Percentiles rank a stretch among this genome's conserved stretches.
Evolutionary conservation across 2,113 vertebrate genomes (phyloP).

Genomic region (Perccottus glenii): DNA sequence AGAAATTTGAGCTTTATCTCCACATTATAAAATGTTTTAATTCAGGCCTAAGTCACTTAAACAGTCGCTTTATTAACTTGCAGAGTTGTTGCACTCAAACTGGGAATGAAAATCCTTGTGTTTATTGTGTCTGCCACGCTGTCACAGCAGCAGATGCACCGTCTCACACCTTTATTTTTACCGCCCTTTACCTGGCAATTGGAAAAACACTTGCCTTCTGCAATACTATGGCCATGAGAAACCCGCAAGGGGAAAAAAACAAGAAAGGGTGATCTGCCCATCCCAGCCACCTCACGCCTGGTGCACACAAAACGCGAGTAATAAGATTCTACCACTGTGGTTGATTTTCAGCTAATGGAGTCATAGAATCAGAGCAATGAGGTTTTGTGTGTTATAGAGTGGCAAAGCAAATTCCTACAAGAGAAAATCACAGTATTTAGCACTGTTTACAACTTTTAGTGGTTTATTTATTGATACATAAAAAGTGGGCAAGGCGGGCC

Average conservation of each 20-base stretch:
- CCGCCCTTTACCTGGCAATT: background rate
- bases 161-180: background rate
- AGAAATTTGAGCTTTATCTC: too few species aligned
- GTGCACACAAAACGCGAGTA: slow-evolving; percentile 43
- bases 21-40: too few species aligned
- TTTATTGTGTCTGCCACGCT: background rate
- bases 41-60: background rate
- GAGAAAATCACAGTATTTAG: too few species aligned
- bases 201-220: slow-evolving; percentile 58
- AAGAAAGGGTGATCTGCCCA: slow-evolving; percentile 78
- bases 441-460: too few species aligned
- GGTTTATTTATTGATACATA: too few species aligned
- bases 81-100: background rate
- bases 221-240: slow-evolving; percentile 50
- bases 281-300: slow-evolving; percentile 63
- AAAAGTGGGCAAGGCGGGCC: too few species aligned
- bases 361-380: too few species aligned
- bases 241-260: slow-evolving; percentile 43
- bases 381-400: too few species aligned
- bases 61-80: background rate
- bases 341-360: background rate
- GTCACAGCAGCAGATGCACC: background rate
- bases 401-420: too few species aligned
- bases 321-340: background rate
- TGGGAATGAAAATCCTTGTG: background rate